Evolutionary conservation across 2,888 invertebrate genomes (phyloP).

Genomic region (Nebria salina): DNA sequence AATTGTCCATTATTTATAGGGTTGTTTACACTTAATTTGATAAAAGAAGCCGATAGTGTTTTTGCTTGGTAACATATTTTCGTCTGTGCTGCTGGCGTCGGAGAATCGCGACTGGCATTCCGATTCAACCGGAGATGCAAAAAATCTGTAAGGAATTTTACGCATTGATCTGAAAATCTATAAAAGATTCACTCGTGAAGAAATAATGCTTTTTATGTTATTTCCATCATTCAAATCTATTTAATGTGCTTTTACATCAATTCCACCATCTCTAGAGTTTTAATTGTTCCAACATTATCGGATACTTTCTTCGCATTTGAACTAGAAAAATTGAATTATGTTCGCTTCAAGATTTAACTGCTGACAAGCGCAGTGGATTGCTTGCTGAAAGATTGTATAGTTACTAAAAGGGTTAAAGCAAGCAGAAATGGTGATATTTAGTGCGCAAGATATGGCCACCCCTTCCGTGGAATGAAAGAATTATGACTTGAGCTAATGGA

Average conservation of each 20-base stretch:
- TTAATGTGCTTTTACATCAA: slow-evolving; percentile 12
- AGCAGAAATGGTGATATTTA: slow-evolving; percentile 43
- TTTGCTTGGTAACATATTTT: slow-evolving; percentile 43
- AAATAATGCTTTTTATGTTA: slow-evolving; percentile 30
- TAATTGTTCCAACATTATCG: neutral
- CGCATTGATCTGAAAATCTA: slow-evolving; percentile 33
- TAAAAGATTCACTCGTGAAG: slow-evolving; percentile 25
- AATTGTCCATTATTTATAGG: slow-evolving; percentile 38
- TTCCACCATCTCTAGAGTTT: neutral
- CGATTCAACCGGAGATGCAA: slow-evolving; percentile 1
- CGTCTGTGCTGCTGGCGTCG: slow-evolving; percentile 26
- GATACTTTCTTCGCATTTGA: neutral
- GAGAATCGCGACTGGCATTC: slow-evolving; percentile 1
- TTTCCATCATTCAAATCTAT: slow-evolving; percentile 4
- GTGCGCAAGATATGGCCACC: slow-evolving; percentile 27
- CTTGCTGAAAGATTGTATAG: neutral
- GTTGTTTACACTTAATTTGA: slow-evolving; percentile 45
- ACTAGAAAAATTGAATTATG: slow-evolving; percentile 3
- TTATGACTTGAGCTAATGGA: slow-evolving; percentile 44
- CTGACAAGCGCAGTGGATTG: neutral
- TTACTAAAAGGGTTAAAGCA: slow-evolving; percentile 14
- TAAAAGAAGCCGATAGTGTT: slow-evolving; percentile 41
- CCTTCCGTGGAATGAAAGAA: slow-evolving; percentile 38
- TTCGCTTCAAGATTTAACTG: neutral
- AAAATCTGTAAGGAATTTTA: neutral